Evolutionary conservation across 2,113 vertebrate genomes (phyloP), one percentile per base, ranked within the genome.

Genomic region (Cheilinus undulatus): DNA sequence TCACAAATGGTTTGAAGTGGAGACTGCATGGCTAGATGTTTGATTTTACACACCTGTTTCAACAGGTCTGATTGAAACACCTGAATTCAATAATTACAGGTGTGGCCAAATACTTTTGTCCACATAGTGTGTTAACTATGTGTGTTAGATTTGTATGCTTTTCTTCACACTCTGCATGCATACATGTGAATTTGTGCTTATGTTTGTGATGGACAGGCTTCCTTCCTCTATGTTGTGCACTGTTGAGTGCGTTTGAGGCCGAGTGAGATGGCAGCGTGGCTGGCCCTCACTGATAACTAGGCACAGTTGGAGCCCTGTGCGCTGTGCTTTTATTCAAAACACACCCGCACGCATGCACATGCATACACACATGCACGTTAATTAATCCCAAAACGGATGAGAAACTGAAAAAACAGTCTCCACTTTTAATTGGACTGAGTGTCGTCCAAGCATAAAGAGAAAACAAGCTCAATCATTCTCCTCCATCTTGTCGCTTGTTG

Each of bases 271-370:
- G 58, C 63, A 73, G 74, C 71, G 48, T 78, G 69, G 89, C 91
- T 93, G 92, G 87, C 73, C 87, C 63, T 84, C 80, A 57, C 92
- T 92, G 91, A 94, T 94, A 94, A 93, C 84, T 83, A 82, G 74
- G 75, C 64, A 52, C 61, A 68, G 59, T 20, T 63, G 64, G 60
- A 80, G 76, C 72, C 48, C 66, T 52, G 54, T 53, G 69, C 74
- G 61, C 67, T 62, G 27, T 54, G 59, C 66, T 53, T 45, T 40
- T 42, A 27, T 26, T n/a, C 48, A 45, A 9, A 45, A 45, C 73
- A 57, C 68, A 72, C 80, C 80, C 78, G 76, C 65, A 62, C 66
- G 3, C 54, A 45, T 40, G 23, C 40, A 48, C 60, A 64, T 13
- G 60, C 48, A 40, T 20, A 66, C 64, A 61, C 69, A 58, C 64